Conservation (phyloP, 2,888 invertebrate genomes). For the Mellilla xanthometata region DNA sequence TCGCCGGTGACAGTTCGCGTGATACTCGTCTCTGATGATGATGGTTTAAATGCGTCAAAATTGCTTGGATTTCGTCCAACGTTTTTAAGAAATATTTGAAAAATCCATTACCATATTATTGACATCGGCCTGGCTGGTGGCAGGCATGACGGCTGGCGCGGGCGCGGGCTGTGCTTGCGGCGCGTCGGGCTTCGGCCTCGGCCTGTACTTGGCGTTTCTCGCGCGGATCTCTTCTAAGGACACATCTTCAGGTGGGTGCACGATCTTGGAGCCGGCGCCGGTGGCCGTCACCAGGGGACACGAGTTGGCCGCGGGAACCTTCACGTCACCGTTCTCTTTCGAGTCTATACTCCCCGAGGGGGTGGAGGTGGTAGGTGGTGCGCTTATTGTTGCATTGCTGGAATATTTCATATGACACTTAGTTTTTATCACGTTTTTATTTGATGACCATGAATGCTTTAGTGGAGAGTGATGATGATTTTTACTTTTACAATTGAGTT, state of each 20-base stretch:
- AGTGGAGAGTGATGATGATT: too few species aligned
- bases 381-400: slow-evolving; percentile 90
- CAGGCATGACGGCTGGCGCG: slow-evolving; percentile 48
- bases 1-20: too few species aligned
- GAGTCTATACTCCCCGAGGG: slow-evolving; percentile 51
- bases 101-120: slow-evolving; percentile 1
- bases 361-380: slow-evolving; percentile 84
- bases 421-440: too few species aligned
- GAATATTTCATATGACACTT: too few species aligned
- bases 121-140: slow-evolving; percentile 75
- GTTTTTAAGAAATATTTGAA: too few species aligned
- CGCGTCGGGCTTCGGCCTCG: slow-evolving; percentile 57
- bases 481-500: too few species aligned
- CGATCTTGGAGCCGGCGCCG: slow-evolving; percentile 93
- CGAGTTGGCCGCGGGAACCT: slow-evolving; percentile 61
- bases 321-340: slow-evolving; percentile 73
- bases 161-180: slow-evolving; percentile 39
- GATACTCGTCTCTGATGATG: too few species aligned
- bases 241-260: slow-evolving; percentile 96
- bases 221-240: slow-evolving; percentile 93
- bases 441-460: too few species aligned
- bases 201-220: slow-evolving; percentile 85
- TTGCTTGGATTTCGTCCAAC: too few species aligned
- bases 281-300: slow-evolving; percentile 87
- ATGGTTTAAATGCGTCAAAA: too few species aligned